A percentile compares a stretch with the other conserved stretches of the same genome.
Evolutionary conservation across 2,888 invertebrate species (phyloP).

Genomic region (Drosophila tripunctata): DNA sequence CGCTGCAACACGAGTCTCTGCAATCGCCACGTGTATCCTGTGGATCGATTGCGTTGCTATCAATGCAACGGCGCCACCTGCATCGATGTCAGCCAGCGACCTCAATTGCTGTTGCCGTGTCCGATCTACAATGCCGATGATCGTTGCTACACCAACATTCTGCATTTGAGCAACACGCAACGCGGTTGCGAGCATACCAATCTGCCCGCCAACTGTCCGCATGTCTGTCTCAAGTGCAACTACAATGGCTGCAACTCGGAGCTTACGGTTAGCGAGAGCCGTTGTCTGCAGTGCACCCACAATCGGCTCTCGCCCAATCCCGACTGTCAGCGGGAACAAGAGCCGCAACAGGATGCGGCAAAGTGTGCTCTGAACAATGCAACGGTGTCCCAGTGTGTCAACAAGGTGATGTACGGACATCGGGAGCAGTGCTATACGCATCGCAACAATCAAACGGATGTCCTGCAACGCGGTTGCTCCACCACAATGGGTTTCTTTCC

Average conservation of each 20-base stretch:
- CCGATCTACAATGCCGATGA: conserved; percentile 71
- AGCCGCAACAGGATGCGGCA: background rate
- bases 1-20: conserved; percentile 75
- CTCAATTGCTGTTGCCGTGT: conserved; percentile 65
- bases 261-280: conserved; percentile 60
- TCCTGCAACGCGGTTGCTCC: conserved; percentile 78
- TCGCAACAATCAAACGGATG: conserved; percentile 69
- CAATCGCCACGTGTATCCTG: conserved; percentile 76
- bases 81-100: conserved; percentile 61
- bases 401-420: conserved; percentile 77
- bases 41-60: conserved; percentile 72
- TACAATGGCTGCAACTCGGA: conserved; percentile 77
- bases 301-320: conserved; percentile 49
- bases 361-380: conserved; percentile 58
- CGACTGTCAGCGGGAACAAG: conserved; percentile 67
- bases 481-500: conserved; percentile 75
- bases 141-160: conserved; percentile 78
- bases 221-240: conserved; percentile 80
- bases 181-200: conserved; percentile 77
- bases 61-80: conserved; percentile 77
- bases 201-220: conserved; percentile 60
- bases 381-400: conserved; percentile 61
- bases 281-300: conserved; percentile 68
- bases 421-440: conserved; percentile 73
- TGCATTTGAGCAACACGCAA: conserved; percentile 65